These are phyloP conservation scores for Sebastes nivosus DNA, from an alignment of 2,797 vertebrate genomes.

Conservation along the genomic window DNA sequence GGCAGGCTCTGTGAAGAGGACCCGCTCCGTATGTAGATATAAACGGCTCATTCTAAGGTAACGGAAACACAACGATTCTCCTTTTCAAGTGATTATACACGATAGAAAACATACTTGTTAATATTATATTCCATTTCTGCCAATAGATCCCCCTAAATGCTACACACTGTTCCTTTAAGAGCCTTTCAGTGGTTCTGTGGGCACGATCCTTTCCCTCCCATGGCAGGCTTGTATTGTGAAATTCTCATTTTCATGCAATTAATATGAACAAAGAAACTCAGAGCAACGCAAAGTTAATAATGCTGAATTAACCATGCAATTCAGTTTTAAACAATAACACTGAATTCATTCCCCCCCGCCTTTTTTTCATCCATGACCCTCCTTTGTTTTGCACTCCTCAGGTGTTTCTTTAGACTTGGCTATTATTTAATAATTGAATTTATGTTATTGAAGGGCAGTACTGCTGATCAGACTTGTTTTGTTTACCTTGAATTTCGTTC, in stretches of 20 bases:
- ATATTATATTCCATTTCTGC: too few relatives aligned
- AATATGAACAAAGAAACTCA: background rate
- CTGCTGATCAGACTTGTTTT: background rate
- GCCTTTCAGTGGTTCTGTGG: background rate
- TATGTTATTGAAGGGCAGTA: background rate
- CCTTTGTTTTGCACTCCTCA: background rate
- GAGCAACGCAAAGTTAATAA: background rate
- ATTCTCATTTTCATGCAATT: background rate
- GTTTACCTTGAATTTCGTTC: background rate
- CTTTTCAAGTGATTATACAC: too few relatives aligned
- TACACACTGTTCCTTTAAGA: background rate
- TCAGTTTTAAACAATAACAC: background rate
- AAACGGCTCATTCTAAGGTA: too few relatives aligned
- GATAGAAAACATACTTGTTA: too few relatives aligned
- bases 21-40: too few relatives aligned
- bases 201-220: background rate
- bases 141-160: too few relatives aligned
- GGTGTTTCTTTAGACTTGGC: background rate
- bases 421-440: background rate
- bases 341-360: background rate
- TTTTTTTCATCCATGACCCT: background rate
- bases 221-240: slow-evolving; percentile 7
- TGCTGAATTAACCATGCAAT: background rate
- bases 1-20: too few relatives aligned
- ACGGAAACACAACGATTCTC: too few relatives aligned